These are phyloP conservation scores for Copidosoma aretas DNA, from an alignment of 2,888 invertebrate species.

Conservation along the genomic window DNA sequence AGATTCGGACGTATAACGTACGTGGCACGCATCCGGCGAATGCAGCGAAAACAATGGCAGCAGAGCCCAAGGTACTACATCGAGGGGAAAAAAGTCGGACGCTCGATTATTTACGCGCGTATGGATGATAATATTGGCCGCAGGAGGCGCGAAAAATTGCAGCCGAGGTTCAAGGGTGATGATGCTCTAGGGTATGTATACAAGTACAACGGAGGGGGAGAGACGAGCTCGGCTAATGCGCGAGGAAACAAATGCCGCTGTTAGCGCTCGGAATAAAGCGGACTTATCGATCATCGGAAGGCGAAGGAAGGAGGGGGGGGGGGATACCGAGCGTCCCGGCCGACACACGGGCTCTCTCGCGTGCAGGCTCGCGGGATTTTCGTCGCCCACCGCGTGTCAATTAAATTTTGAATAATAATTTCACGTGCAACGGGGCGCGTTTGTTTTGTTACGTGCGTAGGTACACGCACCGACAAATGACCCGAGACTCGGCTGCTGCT, in stretches of 20 bases:
- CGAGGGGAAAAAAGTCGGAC: too few species aligned
- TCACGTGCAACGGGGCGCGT: conserved; percentile 23
- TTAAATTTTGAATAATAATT: conserved; percentile 51
- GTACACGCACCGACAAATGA: conserved; percentile 32
- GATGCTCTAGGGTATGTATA: too few species aligned
- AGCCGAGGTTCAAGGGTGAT: conserved; percentile 9
- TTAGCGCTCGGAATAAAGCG: conserved; percentile 32
- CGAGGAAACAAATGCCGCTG: conserved; percentile 35
- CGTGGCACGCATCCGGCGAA: too few species aligned
- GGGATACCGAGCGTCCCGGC: not conserved
- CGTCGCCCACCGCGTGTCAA: conserved; percentile 48
- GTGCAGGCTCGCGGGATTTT: not conserved
- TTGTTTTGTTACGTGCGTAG: too few species aligned
- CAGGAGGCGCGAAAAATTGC: too few species aligned
- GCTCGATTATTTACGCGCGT: too few species aligned
- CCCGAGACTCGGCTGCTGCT: not conserved
- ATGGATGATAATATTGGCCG: too few species aligned
- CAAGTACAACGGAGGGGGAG: not conserved
- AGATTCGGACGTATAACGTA: too few species aligned
- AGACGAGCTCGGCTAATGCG: not conserved
- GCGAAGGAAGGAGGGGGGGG: not conserved
- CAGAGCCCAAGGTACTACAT: too few species aligned
- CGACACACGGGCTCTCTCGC: not conserved
- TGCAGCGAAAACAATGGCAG: too few species aligned
- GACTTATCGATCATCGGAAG: conserved; percentile 36